These are phyloP conservation scores for Malaclemys terrapin DNA, from an alignment of 2,113 vertebrate species.

Conservation along the genomic window DNA sequence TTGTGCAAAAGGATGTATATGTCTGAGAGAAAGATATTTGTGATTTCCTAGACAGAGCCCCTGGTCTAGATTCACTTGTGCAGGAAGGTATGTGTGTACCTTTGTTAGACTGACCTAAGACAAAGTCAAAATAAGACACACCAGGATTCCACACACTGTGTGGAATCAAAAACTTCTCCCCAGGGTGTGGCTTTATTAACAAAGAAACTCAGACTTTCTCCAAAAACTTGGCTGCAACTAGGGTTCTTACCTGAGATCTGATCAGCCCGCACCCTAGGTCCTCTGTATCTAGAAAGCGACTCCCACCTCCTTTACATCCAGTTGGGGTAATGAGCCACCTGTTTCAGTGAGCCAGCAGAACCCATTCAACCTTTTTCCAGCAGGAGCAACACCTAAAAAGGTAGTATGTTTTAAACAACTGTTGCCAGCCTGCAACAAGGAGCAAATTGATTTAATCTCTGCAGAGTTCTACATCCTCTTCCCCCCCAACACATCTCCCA, in stretches of 20 bases:
- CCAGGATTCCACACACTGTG: neutral
- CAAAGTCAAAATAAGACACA: neutral
- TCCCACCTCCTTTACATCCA: neutral
- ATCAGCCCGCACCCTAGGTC: neutral
- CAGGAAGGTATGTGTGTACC: neutral
- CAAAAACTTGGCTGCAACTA: neutral
- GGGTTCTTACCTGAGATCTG: neutral
- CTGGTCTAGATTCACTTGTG: neutral
- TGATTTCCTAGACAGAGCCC: neutral
- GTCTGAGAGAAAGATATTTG: neutral
- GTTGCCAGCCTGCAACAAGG: neutral
- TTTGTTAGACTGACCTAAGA: neutral
- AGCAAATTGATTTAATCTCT: neutral
- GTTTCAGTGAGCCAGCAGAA: neutral
- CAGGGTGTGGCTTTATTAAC: neutral
- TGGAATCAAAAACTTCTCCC: neutral
- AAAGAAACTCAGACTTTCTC: neutral
- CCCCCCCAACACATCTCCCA: neutral
- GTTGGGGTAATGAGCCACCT: neutral
- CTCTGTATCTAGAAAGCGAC: neutral
- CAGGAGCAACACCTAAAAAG: neutral
- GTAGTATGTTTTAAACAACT: accelerated
- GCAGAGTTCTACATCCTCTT: neutral
- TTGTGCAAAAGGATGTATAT: neutral
- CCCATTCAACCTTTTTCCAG: neutral